phyloP scores from a whole-genome alignment of 2,888 invertebrate genomes.

The Lapara coniferarum region DNA sequence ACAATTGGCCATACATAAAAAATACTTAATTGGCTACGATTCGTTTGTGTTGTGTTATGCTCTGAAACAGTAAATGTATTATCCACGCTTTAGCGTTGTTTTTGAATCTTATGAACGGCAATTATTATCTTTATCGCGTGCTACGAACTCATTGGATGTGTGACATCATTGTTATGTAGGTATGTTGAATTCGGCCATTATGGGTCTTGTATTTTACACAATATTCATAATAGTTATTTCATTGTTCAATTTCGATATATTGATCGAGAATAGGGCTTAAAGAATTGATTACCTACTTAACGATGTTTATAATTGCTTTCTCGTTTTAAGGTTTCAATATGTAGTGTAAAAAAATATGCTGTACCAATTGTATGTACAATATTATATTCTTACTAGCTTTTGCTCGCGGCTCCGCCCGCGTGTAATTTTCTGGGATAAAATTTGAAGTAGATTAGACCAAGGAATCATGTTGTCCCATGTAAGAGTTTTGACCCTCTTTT shows the following conservation, averaged over 20 bases:
- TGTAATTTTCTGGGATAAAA: no score
- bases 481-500: no score
- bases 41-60: constrained; percentile 41
- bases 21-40: constrained; percentile 43
- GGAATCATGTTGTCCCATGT: no score
- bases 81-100: constrained; percentile 33
- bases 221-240: not conserved
- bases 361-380: no score
- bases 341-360: no score
- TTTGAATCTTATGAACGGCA: constrained; percentile 36
- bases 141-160: constrained; percentile 46
- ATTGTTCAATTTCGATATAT: not conserved
- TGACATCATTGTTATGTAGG: constrained; percentile 44
- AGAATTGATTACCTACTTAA: no score
- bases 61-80: constrained; percentile 41
- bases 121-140: constrained; percentile 50
- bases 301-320: not conserved
- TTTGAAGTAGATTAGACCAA: no score
- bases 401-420: no score
- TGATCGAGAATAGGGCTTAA: not conserved
- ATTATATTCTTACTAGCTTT: no score
- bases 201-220: constrained; percentile 5
- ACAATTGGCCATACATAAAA: constrained; percentile 30
- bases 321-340: not conserved
- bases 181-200: constrained; percentile 43